Percentiles rank a stretch among this genome's conserved stretches.
Evolutionary conservation across 1,140 invertebrate genomes (phyloP).

Genomic region (Diploscapter pachys): DNA sequence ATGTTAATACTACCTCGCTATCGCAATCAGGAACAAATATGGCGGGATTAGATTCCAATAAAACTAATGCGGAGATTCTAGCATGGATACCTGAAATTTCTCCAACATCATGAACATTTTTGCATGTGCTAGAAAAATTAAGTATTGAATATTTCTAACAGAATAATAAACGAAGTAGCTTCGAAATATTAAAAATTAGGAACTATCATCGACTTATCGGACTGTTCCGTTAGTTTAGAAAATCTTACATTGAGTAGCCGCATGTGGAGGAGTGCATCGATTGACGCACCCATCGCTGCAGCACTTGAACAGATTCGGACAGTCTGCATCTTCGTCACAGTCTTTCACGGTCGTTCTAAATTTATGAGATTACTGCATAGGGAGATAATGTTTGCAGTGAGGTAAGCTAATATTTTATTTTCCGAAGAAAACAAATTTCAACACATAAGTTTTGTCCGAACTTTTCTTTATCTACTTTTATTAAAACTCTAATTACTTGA

Average conservation of each 20-base stretch:
- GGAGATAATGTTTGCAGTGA: not conserved
- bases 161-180: too few species aligned
- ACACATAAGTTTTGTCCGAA: too few species aligned
- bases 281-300: constrained; percentile 50
- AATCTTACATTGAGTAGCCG: constrained; percentile 28
- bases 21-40: constrained; percentile 36
- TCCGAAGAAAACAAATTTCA: too few species aligned
- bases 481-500: too few species aligned
- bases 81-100: constrained; percentile 31
- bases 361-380: not conserved
- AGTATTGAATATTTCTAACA: too few species aligned
- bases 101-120: constrained; percentile 5
- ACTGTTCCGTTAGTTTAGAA: constrained; percentile 8
- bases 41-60: not conserved
- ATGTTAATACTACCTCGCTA: not conserved
- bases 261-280: constrained; percentile 30
- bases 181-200: too few species aligned
- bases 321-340: constrained; percentile 22
- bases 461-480: too few species aligned
- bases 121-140: too few species aligned
- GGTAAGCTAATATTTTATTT: too few species aligned
- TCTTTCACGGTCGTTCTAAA: constrained; percentile 2
- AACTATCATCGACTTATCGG: too few species aligned
- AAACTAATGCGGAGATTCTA: not conserved
- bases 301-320: constrained; percentile 38